These are phyloP conservation scores for Ardeotis arabs DNA, from an alignment of 2,113 vertebrate species.

Conservation along the genomic window DNA sequence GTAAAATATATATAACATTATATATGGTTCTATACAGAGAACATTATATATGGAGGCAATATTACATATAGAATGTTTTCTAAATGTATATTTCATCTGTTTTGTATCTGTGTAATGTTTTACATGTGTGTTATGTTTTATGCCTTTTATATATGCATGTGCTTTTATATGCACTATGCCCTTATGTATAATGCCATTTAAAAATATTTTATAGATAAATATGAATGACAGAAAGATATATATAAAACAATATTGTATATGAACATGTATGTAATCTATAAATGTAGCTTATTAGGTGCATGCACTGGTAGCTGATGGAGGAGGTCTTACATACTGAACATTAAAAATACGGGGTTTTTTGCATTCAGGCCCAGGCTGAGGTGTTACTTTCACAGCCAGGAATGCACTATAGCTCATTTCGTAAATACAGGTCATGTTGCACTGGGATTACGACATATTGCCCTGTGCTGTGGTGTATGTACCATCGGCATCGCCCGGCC, in stretches of 20 bases:
- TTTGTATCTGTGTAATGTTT: neutral
- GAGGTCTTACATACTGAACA: neutral
- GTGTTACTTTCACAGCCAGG: neutral
- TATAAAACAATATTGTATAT: neutral
- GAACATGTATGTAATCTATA: neutral
- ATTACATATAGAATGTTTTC: neutral
- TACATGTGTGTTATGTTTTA: neutral
- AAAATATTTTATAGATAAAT: neutral
- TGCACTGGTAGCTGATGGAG: neutral
- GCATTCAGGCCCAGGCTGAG: neutral
- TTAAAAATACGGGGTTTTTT: fast-evolving
- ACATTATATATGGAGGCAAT: too few species aligned
- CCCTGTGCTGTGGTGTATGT: fast-evolving
- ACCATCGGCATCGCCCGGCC: too few species aligned
- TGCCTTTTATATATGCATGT: neutral
- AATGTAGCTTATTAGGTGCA: neutral
- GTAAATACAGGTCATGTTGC: fast-evolving
- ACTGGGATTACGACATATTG: fast-evolving
- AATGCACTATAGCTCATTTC: fast-evolving
- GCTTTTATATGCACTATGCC: neutral
- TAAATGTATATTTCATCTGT: neutral
- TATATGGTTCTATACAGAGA: neutral
- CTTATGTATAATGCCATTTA: neutral
- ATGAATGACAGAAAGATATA: neutral
- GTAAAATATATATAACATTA: neutral